phyloP scores from a whole-genome alignment of 2,797 vertebrate species.

The Fringilla coelebs region DNA sequence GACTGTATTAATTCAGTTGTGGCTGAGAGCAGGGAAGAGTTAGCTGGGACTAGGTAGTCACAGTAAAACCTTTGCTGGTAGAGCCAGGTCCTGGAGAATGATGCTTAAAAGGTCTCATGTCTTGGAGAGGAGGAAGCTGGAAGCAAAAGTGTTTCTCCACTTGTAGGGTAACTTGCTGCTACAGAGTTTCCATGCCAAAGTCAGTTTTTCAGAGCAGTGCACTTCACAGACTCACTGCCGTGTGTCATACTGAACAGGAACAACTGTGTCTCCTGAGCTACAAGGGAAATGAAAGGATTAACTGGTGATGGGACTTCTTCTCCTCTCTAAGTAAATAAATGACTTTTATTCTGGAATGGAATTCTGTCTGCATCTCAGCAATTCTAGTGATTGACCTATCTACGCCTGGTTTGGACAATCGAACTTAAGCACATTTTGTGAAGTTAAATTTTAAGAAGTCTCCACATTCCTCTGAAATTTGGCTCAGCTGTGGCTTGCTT shows the following conservation, averaged over 20 bases:
- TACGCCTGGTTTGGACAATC: background rate
- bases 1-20: background rate
- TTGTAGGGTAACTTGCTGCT: background rate
- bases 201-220: background rate
- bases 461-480: background rate
- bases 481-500: background rate
- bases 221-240: background rate
- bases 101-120: background rate
- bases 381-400: background rate
- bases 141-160: background rate
- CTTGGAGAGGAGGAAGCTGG: background rate
- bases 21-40: background rate
- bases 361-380: background rate
- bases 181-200: background rate
- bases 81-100: fast-evolving
- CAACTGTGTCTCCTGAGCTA: background rate
- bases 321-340: background rate
- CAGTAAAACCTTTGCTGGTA: background rate
- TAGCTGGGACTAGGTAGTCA: background rate
- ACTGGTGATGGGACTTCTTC: background rate
- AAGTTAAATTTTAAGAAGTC: background rate
- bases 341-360: background rate
- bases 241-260: background rate
- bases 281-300: background rate
- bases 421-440: background rate